phyloP scores from a whole-genome alignment of 2,888 invertebrate species.

The Lepidonotus clava region DNA sequence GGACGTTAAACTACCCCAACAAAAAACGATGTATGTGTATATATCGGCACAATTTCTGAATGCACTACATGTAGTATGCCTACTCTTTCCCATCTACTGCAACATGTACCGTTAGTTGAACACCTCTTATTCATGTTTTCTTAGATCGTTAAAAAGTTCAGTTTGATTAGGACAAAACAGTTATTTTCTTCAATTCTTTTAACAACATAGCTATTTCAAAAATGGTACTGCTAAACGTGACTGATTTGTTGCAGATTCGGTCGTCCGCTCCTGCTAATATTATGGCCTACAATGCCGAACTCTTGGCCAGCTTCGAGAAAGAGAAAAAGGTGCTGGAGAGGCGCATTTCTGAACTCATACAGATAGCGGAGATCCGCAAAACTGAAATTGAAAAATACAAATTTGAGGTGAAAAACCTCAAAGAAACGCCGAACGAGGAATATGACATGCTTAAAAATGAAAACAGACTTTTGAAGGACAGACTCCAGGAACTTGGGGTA shows the following conservation, averaged over 20 bases:
- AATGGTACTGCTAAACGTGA: no score
- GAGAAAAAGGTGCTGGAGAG: constrained; percentile 80
- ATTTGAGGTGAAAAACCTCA: constrained; percentile 80
- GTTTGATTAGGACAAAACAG: no score
- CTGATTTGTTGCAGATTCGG: constrained; percentile 62
- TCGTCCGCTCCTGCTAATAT: constrained; percentile 76
- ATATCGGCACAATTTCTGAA: no score
- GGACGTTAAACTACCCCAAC: no score
- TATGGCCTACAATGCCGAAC: constrained; percentile 80
- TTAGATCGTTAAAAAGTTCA: no score
- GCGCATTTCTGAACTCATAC: constrained; percentile 80
- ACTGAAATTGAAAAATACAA: constrained; percentile 81
- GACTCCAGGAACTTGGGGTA: constrained; percentile 79
- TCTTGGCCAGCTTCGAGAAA: constrained; percentile 80
- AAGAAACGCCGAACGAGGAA: constrained; percentile 76
- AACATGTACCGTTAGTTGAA: no score
- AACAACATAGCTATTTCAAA: no score
- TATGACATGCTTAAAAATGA: constrained; percentile 77
- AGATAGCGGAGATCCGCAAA: constrained; percentile 80
- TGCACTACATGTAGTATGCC: no score
- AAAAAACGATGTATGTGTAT: no score
- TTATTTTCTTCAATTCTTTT: no score
- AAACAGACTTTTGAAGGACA: constrained; percentile 78
- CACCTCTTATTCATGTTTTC: no score
- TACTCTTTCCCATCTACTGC: no score